phyloP scores from a whole-genome alignment of 2,888 invertebrate genomes.

The Yponomeuta sedellus region DNA sequence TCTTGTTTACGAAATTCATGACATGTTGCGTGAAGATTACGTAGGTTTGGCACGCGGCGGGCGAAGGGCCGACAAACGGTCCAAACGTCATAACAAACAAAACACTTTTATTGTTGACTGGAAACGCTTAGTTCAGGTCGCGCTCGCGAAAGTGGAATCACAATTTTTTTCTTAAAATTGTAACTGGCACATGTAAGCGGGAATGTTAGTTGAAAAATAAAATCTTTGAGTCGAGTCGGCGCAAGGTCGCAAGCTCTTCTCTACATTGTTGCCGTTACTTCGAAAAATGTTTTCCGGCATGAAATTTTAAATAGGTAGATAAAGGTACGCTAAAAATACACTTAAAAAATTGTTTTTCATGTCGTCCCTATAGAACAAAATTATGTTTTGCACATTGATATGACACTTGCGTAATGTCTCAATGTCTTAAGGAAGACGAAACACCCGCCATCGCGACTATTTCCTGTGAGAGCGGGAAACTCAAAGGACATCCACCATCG shows the following conservation, averaged over 20 bases:
- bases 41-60: neutral
- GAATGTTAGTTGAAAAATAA: neutral
- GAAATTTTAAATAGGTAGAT: too few species aligned
- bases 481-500: too few species aligned
- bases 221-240: neutral
- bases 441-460: too few species aligned
- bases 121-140: neutral
- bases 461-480: too few species aligned
- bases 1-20: neutral
- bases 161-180: neutral
- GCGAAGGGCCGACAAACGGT: neutral
- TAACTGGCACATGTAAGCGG: neutral
- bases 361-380: too few species aligned
- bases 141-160: neutral
- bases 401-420: too few species aligned
- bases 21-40: neutral
- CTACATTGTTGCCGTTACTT: too few species aligned
- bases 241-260: neutral
- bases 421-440: too few species aligned
- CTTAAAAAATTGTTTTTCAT: too few species aligned
- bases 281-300: too few species aligned
- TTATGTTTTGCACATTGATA: too few species aligned
- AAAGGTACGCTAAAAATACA: too few species aligned
- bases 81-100: neutral
- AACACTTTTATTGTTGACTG: neutral